Evolutionary conservation across 2,113 vertebrate genomes (phyloP).

Genomic region (Phoenicopterus ruber): DNA sequence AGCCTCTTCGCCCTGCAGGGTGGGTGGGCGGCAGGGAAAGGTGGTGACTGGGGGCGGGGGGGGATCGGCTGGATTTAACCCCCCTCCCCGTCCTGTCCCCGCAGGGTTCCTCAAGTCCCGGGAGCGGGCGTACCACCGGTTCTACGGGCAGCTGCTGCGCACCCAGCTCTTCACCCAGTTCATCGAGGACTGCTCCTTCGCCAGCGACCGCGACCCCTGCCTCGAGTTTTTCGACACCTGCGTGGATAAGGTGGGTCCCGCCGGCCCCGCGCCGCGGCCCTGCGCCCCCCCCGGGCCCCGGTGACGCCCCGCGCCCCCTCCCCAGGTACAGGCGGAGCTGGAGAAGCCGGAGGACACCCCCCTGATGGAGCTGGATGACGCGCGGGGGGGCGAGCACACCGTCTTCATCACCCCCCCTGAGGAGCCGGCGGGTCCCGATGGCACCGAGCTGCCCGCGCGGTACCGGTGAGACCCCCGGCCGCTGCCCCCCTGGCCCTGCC

Average conservation of each 20-base stretch:
- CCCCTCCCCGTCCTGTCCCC: no score
- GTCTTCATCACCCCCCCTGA: conserved; percentile 94
- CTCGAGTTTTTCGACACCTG: conserved; percentile 94
- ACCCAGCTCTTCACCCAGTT: conserved; percentile 97
- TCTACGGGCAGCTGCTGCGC: conserved; percentile 83
- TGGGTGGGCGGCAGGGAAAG: background rate
- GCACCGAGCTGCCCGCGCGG: conserved; percentile 74
- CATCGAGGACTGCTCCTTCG: conserved; percentile 93
- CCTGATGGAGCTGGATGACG: conserved; percentile 87
- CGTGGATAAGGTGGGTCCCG: conserved; percentile 81
- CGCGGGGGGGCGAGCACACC: conserved; percentile 86
- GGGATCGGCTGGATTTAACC: no score
- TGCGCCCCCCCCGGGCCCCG: accelerated
- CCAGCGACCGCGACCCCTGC: conserved; percentile 86
- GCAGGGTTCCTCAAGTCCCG: conserved; percentile 90
- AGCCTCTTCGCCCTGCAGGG: conserved; percentile 90
- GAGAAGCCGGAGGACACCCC: conserved; percentile 84
- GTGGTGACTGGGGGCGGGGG: no score
- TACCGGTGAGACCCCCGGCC: conserved; percentile 76
- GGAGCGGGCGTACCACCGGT: conserved; percentile 87
- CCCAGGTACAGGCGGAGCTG: conserved; percentile 82
- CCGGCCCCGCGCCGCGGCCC: accelerated
- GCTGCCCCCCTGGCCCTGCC: no score
- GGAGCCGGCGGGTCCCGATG: conserved; percentile 78
- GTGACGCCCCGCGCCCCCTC: no score